A percentile compares a stretch with the other conserved stretches of the same genome.
These are phyloP conservation scores for Corbicula japonica DNA, from an alignment of 2,888 invertebrate genomes.

Conservation along the genomic window DNA sequence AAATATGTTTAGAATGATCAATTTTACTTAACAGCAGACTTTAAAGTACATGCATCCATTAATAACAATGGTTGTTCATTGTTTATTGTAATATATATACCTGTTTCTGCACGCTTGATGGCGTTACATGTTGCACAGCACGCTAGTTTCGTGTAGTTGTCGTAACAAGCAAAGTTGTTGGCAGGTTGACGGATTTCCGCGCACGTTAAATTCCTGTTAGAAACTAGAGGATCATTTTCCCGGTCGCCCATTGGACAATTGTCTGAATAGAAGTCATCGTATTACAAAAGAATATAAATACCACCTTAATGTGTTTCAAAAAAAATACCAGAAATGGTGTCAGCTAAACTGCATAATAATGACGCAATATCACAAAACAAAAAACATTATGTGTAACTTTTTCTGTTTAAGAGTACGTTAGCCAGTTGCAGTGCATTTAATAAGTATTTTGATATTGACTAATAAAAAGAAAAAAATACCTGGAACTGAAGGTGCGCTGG, in stretches of 20 bases:
- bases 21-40: too few species aligned
- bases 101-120: background rate
- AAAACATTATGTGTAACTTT: background rate
- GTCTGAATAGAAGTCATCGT: background rate
- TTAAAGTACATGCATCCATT: too few species aligned
- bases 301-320: background rate
- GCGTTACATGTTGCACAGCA: conserved; percentile 11
- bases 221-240: background rate
- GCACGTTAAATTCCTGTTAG: conserved; percentile 2
- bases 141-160: background rate
- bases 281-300: background rate
- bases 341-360: background rate
- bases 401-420: background rate
- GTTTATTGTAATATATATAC: too few species aligned
- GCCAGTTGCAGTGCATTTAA: background rate
- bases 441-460: background rate
- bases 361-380: background rate
- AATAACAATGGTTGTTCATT: too few species aligned
- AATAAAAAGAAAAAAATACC: background rate
- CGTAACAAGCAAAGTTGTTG: conserved; percentile 1
- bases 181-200: conserved; percentile 3
- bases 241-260: conserved; percentile 11
- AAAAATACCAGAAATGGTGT: background rate
- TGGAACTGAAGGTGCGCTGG: background rate
- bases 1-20: too few species aligned